Evolutionary conservation across 35 echinoderm and acorn worm species (phyloP), one percentile per base, ranked within the genome.

Genomic region (Patiria miniata): DNA sequence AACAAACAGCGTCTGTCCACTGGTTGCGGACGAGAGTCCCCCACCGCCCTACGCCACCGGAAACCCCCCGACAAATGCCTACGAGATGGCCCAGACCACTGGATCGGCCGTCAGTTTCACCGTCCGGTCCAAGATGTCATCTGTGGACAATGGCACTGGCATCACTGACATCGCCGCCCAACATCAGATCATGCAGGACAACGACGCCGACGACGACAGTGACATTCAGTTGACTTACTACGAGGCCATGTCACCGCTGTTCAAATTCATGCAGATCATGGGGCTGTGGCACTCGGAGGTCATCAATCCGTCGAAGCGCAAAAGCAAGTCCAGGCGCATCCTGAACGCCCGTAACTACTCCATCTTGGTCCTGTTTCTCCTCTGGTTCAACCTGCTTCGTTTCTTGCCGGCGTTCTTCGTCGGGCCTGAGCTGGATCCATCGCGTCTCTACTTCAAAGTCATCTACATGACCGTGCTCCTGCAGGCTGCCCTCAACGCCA

Each of bases 301-400:
- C 23, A 83, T 95, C 51, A 81, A 91, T 36, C 89, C 93, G 14
- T 50, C 61, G 16, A 78, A 78, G 39, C 33, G 17, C 7, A 87
- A 87, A 39, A 83, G 58, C 7, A 84, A 60, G 33, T 47, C 84
- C 8, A 82, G 57, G 51, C 82, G 57, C 14, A 84, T 95, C n/a
- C 78, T 95, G 65, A 95, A 92, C 89, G n/a, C 33, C 1, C 53
- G 79, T 40, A 91, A 80, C 6, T 95, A 95, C 55, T 79, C 77
- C 12, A 68, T 92, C 15, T 1, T 95, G 4, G 86, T 92, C 19
- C 42, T 82, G 16, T 21, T 87, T 68, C 36, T 95, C 8, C 86
- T 95, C 1, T 95, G 93, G 93, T 79, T 92, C 21, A 95, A 95
- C 51, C 78, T 86, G 21, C 30, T 95, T 36, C 89, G 93, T 17